These are phyloP conservation scores for Calameuta pallipes DNA, from an alignment of 2,888 invertebrate species.

Conservation along the genomic window DNA sequence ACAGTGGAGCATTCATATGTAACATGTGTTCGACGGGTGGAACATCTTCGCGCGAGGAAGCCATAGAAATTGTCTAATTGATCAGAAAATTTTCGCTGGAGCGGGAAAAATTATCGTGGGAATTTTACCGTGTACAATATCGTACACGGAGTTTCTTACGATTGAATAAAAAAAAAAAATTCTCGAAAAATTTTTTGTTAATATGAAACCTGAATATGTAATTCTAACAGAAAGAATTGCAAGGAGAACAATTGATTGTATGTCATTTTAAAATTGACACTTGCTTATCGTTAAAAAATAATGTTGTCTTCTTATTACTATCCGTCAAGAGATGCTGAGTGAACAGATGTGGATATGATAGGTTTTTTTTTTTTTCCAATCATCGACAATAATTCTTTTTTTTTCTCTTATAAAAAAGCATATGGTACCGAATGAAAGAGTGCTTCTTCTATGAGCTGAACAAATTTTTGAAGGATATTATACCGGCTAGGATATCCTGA, in stretches of 20 bases:
- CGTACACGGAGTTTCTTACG: neutral
- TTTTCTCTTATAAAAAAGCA: neutral
- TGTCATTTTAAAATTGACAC: neutral
- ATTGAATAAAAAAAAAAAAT: neutral
- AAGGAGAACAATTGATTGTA: neutral
- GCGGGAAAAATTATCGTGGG: constrained; percentile 3
- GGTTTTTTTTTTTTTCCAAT: neutral
- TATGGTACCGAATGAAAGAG: neutral
- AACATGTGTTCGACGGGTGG: constrained; percentile 16
- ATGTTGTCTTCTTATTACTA: neutral
- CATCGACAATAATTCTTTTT: neutral
- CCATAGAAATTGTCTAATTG: constrained; percentile 14
- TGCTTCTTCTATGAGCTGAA: neutral
- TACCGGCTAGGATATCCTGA: neutral
- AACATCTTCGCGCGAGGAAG: neutral
- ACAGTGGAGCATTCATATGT: constrained; percentile 21
- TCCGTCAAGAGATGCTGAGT: neutral
- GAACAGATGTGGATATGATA: neutral
- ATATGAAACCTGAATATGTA: neutral
- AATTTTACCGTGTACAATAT: neutral
- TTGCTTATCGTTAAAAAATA: neutral
- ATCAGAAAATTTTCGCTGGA: constrained; percentile 12
- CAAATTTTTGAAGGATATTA: neutral
- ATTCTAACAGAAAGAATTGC: neutral
- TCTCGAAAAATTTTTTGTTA: neutral